phyloP scores from a whole-genome alignment of 53 echinoderm and acorn worm genomes.

The Paelopatides confundens region DNA sequence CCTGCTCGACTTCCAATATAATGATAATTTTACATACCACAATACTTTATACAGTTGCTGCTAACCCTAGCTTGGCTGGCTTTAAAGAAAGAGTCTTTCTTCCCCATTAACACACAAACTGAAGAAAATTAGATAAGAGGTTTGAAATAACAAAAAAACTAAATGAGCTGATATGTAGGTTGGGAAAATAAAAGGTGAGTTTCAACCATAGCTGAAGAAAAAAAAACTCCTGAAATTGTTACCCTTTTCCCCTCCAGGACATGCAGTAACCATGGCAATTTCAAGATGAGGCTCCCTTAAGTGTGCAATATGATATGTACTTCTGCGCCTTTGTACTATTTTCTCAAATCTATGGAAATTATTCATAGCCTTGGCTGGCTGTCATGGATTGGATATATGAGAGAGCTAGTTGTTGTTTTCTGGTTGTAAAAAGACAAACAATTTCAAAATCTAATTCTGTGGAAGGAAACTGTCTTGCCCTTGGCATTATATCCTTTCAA shows the following conservation, averaged over 20 bases:
- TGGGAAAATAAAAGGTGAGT: conserved; percentile 28
- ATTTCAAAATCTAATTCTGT: conserved; percentile 37
- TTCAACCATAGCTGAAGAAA: background rate
- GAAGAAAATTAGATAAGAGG: background rate
- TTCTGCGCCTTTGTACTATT: background rate
- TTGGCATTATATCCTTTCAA: background rate
- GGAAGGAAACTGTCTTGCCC: conserved; percentile 22
- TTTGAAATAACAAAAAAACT: background rate
- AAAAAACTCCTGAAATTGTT: background rate
- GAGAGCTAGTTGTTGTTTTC: conserved; percentile 1
- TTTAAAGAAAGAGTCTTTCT: background rate
- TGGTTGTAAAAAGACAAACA: background rate
- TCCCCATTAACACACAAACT: background rate
- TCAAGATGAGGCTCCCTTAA: background rate
- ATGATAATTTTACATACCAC: too few relatives aligned
- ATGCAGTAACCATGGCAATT: conserved; percentile 5
- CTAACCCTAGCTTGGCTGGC: background rate
- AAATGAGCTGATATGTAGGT: conserved; percentile 24
- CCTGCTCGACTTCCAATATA: too few relatives aligned
- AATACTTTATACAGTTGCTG: too few relatives aligned
- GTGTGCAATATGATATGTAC: conserved; percentile 37
- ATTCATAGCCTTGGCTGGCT: conserved; percentile 17
- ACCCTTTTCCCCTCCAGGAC: conserved; percentile 32
- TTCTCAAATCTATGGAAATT: conserved; percentile 32
- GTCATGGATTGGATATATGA: conserved; percentile 5